Percentiles rank a stretch among this genome's conserved stretches.
phyloP scores from a whole-genome alignment of 2,797 vertebrate genomes.

The Serranus cabrilla region DNA sequence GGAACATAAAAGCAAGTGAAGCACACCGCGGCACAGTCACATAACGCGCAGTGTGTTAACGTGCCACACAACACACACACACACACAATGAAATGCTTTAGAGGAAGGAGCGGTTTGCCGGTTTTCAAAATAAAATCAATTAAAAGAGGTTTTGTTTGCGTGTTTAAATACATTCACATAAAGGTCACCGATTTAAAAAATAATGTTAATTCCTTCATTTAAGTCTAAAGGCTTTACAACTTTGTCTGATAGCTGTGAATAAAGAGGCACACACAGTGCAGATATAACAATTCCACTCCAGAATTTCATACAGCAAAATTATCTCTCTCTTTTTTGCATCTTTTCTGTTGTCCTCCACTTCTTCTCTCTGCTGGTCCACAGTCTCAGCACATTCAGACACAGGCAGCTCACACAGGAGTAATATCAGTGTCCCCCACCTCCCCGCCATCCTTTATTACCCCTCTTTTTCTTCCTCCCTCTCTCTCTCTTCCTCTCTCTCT shows the following conservation, averaged over 20 bases:
- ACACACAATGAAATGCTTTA: not conserved
- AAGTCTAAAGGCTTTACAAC: conserved; percentile 17
- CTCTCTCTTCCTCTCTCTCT: conserved; percentile 11
- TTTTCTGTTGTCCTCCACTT: conserved; percentile 26
- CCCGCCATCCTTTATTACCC: conserved; percentile 68
- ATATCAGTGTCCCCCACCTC: conserved; percentile 71
- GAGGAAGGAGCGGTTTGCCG: not conserved
- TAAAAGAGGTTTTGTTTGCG: conserved; percentile 5
- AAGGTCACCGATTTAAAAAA: conserved; percentile 14
- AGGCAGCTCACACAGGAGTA: conserved; percentile 60
- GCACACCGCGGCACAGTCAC: not conserved
- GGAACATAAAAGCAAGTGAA: conserved; percentile 10
- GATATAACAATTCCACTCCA: too few relatives aligned
- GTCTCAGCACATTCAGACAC: conserved; percentile 54
- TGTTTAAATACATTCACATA: conserved; percentile 11
- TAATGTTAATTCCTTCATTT: conserved; percentile 2
- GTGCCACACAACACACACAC: not conserved
- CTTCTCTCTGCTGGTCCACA: conserved; percentile 47
- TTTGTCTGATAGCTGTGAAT: not conserved
- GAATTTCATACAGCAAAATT: too few relatives aligned
- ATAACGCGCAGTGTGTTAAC: not conserved
- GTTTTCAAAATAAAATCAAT: conserved; percentile 29
- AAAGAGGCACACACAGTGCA: conserved; percentile 17
- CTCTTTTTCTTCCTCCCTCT: conserved; percentile 35
- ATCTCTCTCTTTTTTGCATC: conserved; percentile 15